Percentiles rank a stretch among this genome's conserved stretches.
Evolutionary conservation across 2,113 vertebrate species (phyloP).

Genomic region (Cyanistes caeruleus): DNA sequence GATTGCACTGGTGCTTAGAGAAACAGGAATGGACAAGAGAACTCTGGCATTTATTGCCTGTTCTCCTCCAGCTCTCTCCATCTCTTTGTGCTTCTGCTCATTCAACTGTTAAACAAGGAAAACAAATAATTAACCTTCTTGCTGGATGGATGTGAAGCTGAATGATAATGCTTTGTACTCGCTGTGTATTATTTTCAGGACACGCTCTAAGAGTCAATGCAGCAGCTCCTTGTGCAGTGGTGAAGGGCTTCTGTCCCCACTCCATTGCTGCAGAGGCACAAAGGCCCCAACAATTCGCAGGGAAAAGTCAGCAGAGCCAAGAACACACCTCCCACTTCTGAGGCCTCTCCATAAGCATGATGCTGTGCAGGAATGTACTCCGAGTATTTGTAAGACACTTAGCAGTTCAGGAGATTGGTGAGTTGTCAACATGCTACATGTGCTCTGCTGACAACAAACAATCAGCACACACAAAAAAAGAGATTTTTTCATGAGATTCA

Average conservation of each 20-base stretch:
- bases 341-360: background rate
- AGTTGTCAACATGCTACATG: background rate
- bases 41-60: constrained; percentile 44
- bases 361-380: background rate
- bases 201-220: background rate
- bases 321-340: background rate
- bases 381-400: background rate
- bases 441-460: background rate
- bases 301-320: background rate
- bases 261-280: background rate
- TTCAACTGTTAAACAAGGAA: constrained; percentile 52
- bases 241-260: background rate
- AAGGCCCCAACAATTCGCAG: background rate
- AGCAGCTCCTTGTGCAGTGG: background rate
- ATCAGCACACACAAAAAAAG: background rate
- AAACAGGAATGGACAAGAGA: constrained; percentile 11
- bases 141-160: background rate
- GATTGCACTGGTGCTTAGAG: background rate
- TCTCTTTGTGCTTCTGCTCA: constrained; percentile 29
- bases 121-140: constrained; percentile 63
- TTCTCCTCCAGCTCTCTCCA: constrained; percentile 18
- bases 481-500: background rate
- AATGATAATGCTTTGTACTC: constrained; percentile 20
- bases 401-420: background rate
- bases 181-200: background rate